Evolutionary conservation across 2,888 invertebrate species (phyloP).

Genomic region (Zootermopsis nevadensis): DNA sequence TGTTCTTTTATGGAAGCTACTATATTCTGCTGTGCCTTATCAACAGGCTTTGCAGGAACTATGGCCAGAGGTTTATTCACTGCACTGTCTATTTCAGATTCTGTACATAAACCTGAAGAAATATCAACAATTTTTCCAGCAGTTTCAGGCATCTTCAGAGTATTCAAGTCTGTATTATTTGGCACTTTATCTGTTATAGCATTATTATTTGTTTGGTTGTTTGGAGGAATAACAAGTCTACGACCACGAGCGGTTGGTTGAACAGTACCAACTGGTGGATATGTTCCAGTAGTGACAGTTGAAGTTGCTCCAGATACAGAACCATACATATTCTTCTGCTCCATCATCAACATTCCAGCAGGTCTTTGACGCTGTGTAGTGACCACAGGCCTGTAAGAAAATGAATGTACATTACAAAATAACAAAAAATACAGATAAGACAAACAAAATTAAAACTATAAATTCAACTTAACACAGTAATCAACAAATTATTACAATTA

Average conservation of each 20-base stretch:
- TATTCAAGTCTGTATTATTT: background rate
- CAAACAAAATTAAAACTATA: too few relatives aligned
- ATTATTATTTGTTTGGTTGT: background rate
- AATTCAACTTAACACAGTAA: too few relatives aligned
- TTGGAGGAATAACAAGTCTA: background rate
- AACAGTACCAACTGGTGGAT: conserved; percentile 68
- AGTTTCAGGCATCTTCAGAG: background rate
- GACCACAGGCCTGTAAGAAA: conserved; percentile 18
- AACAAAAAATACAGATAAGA: too few relatives aligned
- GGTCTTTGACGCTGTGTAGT: conserved; percentile 4
- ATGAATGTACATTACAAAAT: background rate
- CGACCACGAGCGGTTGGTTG: conserved; percentile 65
- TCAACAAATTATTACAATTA: too few relatives aligned
- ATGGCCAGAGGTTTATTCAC: conserved; percentile 26
- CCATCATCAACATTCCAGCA: conserved; percentile 27
- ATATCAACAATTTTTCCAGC: background rate
- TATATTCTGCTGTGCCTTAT: background rate
- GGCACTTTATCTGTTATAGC: conserved; percentile 24
- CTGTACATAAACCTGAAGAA: background rate
- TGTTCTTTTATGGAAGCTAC: background rate
- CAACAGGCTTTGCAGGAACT: background rate
- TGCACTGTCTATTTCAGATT: background rate
- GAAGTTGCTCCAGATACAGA: background rate
- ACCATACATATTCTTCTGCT: conserved; percentile 14
- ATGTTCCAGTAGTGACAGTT: conserved; percentile 41